Conservation (phyloP, 2,888 invertebrate genomes). For the Zhuqinia jingwanae region DNA sequence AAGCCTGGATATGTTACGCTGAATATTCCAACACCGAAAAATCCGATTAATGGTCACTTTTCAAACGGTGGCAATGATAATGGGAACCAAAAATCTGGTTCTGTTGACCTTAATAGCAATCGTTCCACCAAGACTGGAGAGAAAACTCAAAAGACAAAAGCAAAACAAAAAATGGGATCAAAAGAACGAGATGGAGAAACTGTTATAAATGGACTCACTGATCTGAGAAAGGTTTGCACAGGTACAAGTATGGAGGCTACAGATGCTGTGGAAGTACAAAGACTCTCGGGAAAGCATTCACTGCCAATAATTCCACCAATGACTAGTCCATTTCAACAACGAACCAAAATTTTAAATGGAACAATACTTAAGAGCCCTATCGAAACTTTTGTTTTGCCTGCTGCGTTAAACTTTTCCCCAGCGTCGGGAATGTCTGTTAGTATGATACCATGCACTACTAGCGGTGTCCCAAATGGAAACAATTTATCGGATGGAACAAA, state of each 20-base stretch:
- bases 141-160: background rate
- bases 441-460: conserved; percentile 54
- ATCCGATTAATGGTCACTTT: conserved; percentile 27
- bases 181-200: conserved; percentile 17
- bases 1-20: conserved; percentile 58
- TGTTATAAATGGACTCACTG: conserved; percentile 65
- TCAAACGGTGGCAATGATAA: background rate
- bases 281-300: conserved; percentile 28
- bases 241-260: background rate
- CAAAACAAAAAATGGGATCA: background rate
- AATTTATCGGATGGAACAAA: background rate
- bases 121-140: background rate
- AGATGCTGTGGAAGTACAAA: background rate
- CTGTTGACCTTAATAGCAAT: background rate
- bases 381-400: conserved; percentile 42
- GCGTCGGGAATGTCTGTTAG: conserved; percentile 69
- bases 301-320: conserved; percentile 19
- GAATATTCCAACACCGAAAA: conserved; percentile 51
- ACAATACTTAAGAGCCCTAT: background rate
- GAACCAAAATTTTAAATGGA: background rate
- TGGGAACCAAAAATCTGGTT: background rate
- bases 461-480: background rate
- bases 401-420: conserved; percentile 58
- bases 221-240: conserved; percentile 57
- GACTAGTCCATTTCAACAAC: conserved; percentile 26